Percentiles rank a stretch among this genome's conserved stretches.
These are phyloP conservation scores for Drosophila chauvacae DNA, from an alignment of 1,140 invertebrate species.

Conservation along the genomic window DNA sequence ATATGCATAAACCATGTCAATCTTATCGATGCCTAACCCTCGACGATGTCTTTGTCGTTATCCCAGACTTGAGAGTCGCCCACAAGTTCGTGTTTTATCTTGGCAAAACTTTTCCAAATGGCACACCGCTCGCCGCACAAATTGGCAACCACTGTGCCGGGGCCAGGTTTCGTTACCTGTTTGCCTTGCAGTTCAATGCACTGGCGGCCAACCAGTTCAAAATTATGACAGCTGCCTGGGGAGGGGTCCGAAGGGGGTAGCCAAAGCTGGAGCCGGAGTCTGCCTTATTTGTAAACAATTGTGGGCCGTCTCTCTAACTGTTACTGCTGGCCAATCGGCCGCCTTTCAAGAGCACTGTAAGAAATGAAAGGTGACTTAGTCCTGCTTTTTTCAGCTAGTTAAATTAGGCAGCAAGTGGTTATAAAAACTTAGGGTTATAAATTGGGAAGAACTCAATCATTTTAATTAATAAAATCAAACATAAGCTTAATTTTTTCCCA, in stretches of 20 bases:
- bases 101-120: conserved; percentile 18
- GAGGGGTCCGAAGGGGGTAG: background rate
- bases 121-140: conserved; percentile 4
- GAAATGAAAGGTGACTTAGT: background rate
- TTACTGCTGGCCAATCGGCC: conserved; percentile 46
- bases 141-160: conserved; percentile 55
- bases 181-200: conserved; percentile 84
- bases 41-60: background rate
- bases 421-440: too few relatives aligned
- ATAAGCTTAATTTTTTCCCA: background rate
- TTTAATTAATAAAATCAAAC: background rate
- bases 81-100: conserved; percentile 24
- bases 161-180: conserved; percentile 66
- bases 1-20: background rate
- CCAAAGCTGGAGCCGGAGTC: conserved; percentile 15
- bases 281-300: conserved; percentile 70
- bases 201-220: conserved; percentile 71
- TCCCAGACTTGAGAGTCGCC: conserved; percentile 31
- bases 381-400: background rate
- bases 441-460: background rate
- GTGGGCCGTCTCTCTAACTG: conserved; percentile 66
- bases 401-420: background rate
- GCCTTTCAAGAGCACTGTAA: conserved; percentile 19
- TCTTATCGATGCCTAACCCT: conserved; percentile 18
- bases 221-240: conserved; percentile 69